Conservation (phyloP, 2,888 invertebrate species). For the Acrobasis repandana region DNA sequence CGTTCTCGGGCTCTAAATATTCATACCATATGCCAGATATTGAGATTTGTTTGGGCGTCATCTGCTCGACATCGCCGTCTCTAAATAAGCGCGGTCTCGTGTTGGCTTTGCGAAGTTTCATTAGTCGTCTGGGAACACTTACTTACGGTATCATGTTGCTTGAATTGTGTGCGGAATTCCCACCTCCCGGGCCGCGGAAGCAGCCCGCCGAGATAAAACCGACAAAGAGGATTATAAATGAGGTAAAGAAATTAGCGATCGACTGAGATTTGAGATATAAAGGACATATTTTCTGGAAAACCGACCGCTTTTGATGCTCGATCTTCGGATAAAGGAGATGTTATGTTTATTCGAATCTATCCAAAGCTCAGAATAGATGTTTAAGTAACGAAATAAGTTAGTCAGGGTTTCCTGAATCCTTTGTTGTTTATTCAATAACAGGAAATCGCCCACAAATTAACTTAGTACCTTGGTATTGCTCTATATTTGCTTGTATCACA, state of each 20-base stretch:
- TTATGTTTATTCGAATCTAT: slow-evolving; percentile 6
- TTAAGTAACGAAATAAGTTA: slow-evolving; percentile 15
- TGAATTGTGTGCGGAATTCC: slow-evolving; percentile 61
- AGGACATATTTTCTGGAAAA: slow-evolving; percentile 21
- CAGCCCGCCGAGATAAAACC: slow-evolving; percentile 40
- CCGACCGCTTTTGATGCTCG: slow-evolving; percentile 7
- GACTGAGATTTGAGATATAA: slow-evolving; percentile 29
- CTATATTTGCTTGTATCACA: not conserved
- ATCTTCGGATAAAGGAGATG: not conserved
- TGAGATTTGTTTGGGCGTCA: slow-evolving; percentile 81
- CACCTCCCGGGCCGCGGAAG: slow-evolving; percentile 37
- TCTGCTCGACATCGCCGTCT: slow-evolving; percentile 73
- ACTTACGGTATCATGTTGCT: slow-evolving; percentile 68
- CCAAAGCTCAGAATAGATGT: slow-evolving; percentile 7
- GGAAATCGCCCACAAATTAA: not conserved
- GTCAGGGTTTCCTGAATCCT: not conserved
- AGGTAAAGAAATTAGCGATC: slow-evolving; percentile 39
- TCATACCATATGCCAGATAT: slow-evolving; percentile 80
- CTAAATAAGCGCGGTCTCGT: slow-evolving; percentile 71
- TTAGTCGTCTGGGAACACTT: slow-evolving; percentile 72
- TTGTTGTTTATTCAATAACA: not conserved
- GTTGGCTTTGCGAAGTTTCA: slow-evolving; percentile 74
- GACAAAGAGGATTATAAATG: slow-evolving; percentile 39
- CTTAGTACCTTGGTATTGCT: not conserved
- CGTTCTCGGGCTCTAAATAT: slow-evolving; percentile 79